Evolutionary conservation across 2,113 vertebrate genomes (phyloP).

Genomic region (Galemys pyrenaicus): DNA sequence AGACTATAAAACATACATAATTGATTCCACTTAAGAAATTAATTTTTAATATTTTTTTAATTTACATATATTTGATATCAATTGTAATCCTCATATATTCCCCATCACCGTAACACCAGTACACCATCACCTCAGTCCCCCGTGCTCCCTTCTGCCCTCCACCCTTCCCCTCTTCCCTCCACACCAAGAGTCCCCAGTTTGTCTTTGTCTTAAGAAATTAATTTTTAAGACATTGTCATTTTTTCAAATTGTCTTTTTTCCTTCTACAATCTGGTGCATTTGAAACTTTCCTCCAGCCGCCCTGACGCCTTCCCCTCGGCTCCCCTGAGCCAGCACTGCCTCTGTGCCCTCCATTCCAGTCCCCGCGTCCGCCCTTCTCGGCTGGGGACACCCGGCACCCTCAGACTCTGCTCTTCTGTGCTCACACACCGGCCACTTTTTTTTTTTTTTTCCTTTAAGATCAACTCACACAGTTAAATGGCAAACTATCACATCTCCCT

Average conservation of each 20-base stretch:
- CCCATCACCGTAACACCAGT: too few species aligned
- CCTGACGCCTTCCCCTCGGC: background rate
- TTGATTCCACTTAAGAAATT: background rate
- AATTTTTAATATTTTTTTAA: too few species aligned
- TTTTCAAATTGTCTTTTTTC: background rate
- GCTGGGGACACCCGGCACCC: fast-evolving
- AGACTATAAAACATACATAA: background rate
- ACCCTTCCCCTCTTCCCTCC: too few species aligned
- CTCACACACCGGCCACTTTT: background rate
- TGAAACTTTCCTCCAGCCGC: background rate
- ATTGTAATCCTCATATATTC: too few species aligned
- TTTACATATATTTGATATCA: too few species aligned
- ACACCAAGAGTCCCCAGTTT: too few species aligned
- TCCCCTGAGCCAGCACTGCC: too few species aligned
- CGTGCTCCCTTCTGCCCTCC: too few species aligned
- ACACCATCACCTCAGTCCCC: too few species aligned
- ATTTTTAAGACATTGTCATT: background rate
- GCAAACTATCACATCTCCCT: background rate
- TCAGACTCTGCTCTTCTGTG: background rate
- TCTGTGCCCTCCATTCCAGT: too few species aligned
- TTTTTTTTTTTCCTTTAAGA: background rate
- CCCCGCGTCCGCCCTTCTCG: too few species aligned
- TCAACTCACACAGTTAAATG: background rate
- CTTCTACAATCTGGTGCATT: background rate
- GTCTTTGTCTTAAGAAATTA: too few species aligned